Base-by-base conservation (phyloP, 2,113 vertebrate species). In the Phasianus colchicus region DNA sequence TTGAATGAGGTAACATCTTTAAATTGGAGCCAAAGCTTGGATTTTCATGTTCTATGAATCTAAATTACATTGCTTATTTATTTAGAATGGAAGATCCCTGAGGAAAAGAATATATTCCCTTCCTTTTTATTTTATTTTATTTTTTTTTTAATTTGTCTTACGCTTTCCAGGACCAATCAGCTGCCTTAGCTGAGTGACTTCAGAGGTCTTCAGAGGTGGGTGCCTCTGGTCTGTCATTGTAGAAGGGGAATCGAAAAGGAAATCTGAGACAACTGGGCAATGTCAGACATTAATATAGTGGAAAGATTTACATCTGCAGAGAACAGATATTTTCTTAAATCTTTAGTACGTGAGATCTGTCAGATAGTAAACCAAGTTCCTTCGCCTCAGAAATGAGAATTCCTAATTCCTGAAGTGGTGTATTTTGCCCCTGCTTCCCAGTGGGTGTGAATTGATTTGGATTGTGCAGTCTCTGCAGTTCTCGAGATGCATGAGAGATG, bases 391-490 rank as follows among this genome's bases (percentile, higher is more conserved):
- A 88, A 91, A 17, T 47, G 25, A 54, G 75, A 57, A 86, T 86
- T 4, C 64, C 15, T 40, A 82, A 48, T 89, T 95, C 67, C 66
- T 82, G 45, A 85, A 64, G 22, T 4, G 32, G 21, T 87, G n/a
- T 22, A 2, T 81, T 89, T 86, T 83, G 21, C 24, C 34, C 6
- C 0, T 63, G 42, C 52, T 84, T 90, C 88, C 91, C 88, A 61
- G 83, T 7, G n/a, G 75, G 93, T 90, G 42, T 58, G 84, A 96
- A 96, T 85, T 86, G 87, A 81, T 89, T 80, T 77, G 65, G 65
- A 91, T 75, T 61, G 24, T 75, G 32, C 48, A 63, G 70, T 55
- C 43, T 79, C 50, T 80, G 2, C 9, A 3, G 32, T 76, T 91
- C 29, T 22, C 58, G 61, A 63, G 42, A 36, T 21, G 18, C 29